Evolutionary conservation across 2,113 vertebrate genomes (phyloP).

Genomic region (Ailuropoda melanoleuca): DNA sequence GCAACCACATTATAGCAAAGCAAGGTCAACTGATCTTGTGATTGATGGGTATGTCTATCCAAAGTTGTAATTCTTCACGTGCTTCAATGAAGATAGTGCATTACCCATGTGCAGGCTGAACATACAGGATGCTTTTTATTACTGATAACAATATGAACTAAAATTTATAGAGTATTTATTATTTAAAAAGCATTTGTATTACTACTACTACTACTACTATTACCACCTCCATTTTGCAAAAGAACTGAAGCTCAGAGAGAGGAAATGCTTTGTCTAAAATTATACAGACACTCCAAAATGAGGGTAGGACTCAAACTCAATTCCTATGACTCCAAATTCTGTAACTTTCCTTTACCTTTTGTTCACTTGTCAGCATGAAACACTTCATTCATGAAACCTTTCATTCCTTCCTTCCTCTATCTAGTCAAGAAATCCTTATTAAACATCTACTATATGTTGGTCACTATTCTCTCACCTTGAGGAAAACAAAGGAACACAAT

Average conservation of each 20-base stretch:
- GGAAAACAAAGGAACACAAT: not conserved
- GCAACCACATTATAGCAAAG: conserved; percentile 8
- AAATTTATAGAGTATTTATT: not conserved
- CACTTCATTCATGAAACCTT: not conserved
- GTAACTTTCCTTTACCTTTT: not conserved
- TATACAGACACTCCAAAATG: not conserved
- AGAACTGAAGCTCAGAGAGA: conserved; percentile 5
- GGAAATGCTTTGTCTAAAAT: not conserved
- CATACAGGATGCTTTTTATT: not conserved
- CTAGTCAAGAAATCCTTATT: not conserved
- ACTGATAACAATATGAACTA: not conserved
- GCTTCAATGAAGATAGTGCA: not conserved
- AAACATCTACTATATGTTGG: not conserved
- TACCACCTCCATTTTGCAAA: not conserved
- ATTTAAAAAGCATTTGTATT: not conserved
- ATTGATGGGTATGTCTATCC: not conserved
- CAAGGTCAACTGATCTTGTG: not conserved
- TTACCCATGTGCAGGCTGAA: not conserved
- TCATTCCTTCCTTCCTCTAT: not conserved
- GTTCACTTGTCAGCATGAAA: not conserved
- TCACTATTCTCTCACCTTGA: not conserved
- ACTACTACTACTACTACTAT: not conserved
- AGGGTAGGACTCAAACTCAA: not conserved
- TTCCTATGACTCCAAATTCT: not conserved
- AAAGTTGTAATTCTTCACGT: not conserved